A percentile compares a stretch with the other conserved stretches of the same genome.
phyloP scores from a whole-genome alignment of 2,888 invertebrate species.

The Lycaena phlaeas region DNA sequence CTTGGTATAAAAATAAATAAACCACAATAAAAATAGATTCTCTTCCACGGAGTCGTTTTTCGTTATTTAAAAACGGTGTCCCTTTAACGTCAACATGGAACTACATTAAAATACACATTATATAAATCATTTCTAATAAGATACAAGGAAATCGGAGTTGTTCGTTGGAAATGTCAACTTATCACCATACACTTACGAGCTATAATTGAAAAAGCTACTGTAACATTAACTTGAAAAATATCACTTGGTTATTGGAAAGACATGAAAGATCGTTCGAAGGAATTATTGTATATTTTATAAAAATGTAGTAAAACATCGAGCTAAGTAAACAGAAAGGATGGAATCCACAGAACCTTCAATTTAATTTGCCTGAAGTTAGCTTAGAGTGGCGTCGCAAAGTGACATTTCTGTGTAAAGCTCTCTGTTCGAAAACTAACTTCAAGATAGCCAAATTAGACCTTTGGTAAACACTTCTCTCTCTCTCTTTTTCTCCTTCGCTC shows the following conservation, averaged over 20 bases:
- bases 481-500: no score
- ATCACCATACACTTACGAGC: constrained; percentile 35
- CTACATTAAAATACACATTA: constrained; percentile 26
- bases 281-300: neutral
- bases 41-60: no score
- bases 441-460: no score
- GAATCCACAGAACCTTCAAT: no score
- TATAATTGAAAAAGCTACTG: constrained; percentile 44
- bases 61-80: constrained; percentile 26
- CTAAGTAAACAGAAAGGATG: no score
- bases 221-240: constrained; percentile 43
- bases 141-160: constrained; percentile 23
- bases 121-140: constrained; percentile 31
- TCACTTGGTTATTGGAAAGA: constrained; percentile 58
- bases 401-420: no score
- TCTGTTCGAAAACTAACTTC: no score
- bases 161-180: constrained; percentile 54
- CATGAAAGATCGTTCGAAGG: constrained; percentile 17
- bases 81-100: constrained; percentile 21
- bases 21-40: no score
- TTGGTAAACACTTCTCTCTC: no score
- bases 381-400: no score
- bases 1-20: no score
- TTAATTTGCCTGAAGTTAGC: no score
- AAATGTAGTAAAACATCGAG: neutral